Percentiles rank a stretch among this genome's conserved stretches.
These are phyloP conservation scores for Poicephalus meyeri DNA, from an alignment of 2,113 vertebrate species.

Conservation along the genomic window DNA sequence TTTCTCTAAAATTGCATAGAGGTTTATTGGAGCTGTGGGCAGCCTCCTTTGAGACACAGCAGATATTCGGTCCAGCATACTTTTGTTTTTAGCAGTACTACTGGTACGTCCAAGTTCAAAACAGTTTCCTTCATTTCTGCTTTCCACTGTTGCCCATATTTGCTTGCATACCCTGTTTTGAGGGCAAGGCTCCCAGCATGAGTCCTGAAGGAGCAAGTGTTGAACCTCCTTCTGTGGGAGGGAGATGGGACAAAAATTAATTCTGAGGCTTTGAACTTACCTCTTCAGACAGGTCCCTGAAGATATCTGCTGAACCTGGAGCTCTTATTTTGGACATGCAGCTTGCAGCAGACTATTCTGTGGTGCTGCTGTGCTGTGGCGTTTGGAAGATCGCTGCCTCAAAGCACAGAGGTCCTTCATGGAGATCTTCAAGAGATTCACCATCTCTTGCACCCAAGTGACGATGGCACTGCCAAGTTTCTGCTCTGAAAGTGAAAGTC, in stretches of 20 bases:
- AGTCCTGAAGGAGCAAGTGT: background rate
- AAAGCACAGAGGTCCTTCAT: background rate
- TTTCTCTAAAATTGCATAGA: background rate
- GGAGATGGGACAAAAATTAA: background rate
- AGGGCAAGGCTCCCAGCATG: background rate
- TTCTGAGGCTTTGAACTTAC: background rate
- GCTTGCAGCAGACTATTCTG: background rate
- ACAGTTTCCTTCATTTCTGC: background rate
- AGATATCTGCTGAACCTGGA: background rate
- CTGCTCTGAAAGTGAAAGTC: background rate
- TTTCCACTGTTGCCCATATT: background rate
- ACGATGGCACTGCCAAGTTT: background rate
- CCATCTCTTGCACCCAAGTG: background rate
- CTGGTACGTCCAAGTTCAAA: background rate
- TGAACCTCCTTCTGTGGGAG: background rate
- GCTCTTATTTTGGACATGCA: background rate
- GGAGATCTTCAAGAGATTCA: background rate
- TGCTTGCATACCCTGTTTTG: background rate
- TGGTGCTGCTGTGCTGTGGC: fast-evolving
- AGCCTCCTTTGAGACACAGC: background rate
- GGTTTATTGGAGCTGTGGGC: background rate
- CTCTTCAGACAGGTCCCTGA: too few relatives aligned
- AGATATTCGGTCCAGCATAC: background rate
- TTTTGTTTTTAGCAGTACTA: background rate
- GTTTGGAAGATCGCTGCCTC: background rate